Conservation (phyloP, 2,797 vertebrate genomes). For the Pseudochirops corinnae region DNA sequence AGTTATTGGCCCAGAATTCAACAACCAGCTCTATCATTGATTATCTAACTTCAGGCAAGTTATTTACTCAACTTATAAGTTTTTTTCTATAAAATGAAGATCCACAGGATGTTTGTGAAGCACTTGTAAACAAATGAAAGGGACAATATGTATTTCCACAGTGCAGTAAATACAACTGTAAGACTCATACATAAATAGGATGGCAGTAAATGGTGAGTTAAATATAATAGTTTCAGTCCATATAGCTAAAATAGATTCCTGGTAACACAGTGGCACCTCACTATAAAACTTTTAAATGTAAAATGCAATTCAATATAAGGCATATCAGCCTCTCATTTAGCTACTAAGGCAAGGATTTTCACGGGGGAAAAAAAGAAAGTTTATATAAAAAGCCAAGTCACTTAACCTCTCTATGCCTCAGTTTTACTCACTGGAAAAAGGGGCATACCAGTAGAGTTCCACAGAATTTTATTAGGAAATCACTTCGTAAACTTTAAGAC, state of each 20-base stretch:
- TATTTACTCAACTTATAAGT: background rate
- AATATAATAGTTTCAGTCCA: background rate
- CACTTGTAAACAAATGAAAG: too few relatives aligned
- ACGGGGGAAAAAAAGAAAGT: background rate
- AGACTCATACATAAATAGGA: background rate
- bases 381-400: background rate
- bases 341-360: background rate
- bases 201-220: background rate
- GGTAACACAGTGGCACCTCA: background rate
- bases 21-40: slow-evolving; percentile 37
- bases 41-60: slow-evolving; percentile 3
- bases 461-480: background rate
- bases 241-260: background rate
- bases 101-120: background rate
- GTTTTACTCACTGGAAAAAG: background rate
- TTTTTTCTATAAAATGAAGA: background rate
- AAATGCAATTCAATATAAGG: background rate
- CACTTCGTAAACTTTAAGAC: background rate
- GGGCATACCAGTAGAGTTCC: background rate
- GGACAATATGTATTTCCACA: background rate
- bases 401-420: background rate
- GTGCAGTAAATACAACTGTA: background rate
- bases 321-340: background rate
- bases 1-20: slow-evolving; percentile 26
- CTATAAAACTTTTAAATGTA: background rate